Conservation (phyloP, 2,113 vertebrate species). For the Conger conger region DNA sequence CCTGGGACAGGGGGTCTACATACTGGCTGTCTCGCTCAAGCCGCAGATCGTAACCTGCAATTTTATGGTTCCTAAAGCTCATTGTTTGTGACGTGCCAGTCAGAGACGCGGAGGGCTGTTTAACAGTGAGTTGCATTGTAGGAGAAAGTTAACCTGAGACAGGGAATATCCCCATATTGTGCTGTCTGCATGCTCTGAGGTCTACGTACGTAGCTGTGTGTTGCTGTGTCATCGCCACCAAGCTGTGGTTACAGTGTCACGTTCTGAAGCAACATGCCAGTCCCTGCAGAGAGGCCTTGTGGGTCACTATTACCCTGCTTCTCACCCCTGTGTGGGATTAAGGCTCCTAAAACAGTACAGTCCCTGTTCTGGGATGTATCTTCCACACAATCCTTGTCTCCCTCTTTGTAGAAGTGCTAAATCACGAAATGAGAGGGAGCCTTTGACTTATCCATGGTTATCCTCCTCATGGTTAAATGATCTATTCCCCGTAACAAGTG, state of each 20-base stretch:
- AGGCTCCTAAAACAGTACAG: no score
- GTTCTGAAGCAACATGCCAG: no score
- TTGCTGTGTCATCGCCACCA: neutral
- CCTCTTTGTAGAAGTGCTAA: no score
- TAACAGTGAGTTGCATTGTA: constrained; percentile 12
- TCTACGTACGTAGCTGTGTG: neutral
- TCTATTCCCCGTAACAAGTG: neutral
- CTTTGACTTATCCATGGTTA: neutral
- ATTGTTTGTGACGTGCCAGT: neutral
- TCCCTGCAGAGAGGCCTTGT: no score
- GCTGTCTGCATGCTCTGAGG: neutral
- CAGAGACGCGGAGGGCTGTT: neutral
- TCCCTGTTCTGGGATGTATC: no score
- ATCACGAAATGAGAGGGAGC: no score
- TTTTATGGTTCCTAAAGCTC: constrained; percentile 22
- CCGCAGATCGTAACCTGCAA: constrained; percentile 8
- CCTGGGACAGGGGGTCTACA: constrained; percentile 2
- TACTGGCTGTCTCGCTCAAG: constrained; percentile 26
- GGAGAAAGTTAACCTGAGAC: constrained; percentile 16
- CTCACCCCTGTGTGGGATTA: no score
- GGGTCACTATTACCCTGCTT: no score
- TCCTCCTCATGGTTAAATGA: neutral
- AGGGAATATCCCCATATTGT: neutral
- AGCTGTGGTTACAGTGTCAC: neutral
- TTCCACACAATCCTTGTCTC: no score